phyloP scores from a whole-genome alignment of 1,140 invertebrate species.

The Popillia japonica region DNA sequence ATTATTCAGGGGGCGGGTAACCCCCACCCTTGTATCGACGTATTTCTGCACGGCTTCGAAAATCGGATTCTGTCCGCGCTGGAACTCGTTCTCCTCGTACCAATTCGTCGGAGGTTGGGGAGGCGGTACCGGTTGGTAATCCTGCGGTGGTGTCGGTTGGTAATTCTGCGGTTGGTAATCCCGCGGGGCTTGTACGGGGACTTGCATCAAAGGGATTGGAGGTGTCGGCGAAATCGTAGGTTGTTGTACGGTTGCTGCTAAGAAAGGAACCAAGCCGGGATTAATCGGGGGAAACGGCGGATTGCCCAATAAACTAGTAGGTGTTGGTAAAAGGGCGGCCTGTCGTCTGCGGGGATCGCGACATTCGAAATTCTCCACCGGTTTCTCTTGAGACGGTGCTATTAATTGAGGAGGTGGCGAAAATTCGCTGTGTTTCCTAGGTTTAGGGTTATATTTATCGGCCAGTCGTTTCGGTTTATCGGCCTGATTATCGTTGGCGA shows the following conservation, averaged over 20 bases:
- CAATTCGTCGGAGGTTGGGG: neutral
- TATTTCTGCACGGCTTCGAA: neutral
- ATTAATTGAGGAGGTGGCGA: neutral
- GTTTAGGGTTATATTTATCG: slow-evolving; percentile 56
- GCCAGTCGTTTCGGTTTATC: slow-evolving; percentile 48
- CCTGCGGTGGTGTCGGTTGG: neutral
- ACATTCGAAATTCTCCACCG: neutral
- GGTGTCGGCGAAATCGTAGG: neutral
- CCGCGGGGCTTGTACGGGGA: neutral
- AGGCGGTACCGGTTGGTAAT: neutral
- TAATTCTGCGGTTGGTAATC: neutral
- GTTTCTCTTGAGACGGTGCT: neutral
- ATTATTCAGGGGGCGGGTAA: neutral
- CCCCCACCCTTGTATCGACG: neutral
- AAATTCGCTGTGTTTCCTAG: slow-evolving; percentile 42
- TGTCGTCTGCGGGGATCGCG: neutral
- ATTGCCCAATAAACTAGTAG: neutral
- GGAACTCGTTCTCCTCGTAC: neutral
- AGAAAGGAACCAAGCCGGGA: neutral
- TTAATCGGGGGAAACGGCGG: neutral
- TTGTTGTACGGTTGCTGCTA: neutral
- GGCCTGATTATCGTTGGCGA: neutral
- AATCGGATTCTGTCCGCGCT: neutral
- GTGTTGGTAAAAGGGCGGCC: neutral
- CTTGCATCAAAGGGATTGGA: neutral